A percentile compares a stretch with the other conserved stretches of the same genome.
Evolutionary conservation across 2,113 vertebrate species (phyloP).

Genomic region (Larimichthys polyactis): DNA sequence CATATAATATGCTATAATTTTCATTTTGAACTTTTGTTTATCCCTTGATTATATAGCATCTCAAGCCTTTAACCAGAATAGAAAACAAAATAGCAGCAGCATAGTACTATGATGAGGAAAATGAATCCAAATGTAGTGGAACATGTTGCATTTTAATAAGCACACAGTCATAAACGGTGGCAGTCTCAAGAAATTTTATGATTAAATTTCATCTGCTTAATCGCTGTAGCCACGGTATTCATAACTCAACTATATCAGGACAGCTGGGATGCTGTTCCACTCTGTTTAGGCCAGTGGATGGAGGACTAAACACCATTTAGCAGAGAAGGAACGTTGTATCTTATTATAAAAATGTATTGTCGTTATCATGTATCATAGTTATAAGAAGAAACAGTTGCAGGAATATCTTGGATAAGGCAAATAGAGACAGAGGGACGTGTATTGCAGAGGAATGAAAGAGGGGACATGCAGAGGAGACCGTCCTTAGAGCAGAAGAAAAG

Average conservation of each 20-base stretch:
- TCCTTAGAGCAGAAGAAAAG: slow-evolving; percentile 64
- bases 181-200: slow-evolving; percentile 66
- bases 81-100: slow-evolving; percentile 43
- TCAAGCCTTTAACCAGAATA: slow-evolving; percentile 12
- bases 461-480: slow-evolving; percentile 32
- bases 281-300: slow-evolving; percentile 37
- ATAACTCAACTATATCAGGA: slow-evolving; percentile 65
- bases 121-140: slow-evolving; percentile 67
- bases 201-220: slow-evolving; percentile 75
- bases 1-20: slow-evolving; percentile 34
- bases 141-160: slow-evolving; percentile 76
- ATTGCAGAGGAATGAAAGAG: slow-evolving; percentile 33
- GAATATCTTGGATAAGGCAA: slow-evolving; percentile 34
- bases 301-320: slow-evolving; percentile 51
- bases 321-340: slow-evolving; percentile 42
- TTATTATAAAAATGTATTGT: slow-evolving; percentile 43
- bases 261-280: slow-evolving; percentile 56
- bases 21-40: slow-evolving; percentile 48
- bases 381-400: slow-evolving; percentile 20
- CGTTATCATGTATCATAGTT: slow-evolving; percentile 45
- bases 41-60: slow-evolving; percentile 19
- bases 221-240: slow-evolving; percentile 57
- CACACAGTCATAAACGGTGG: slow-evolving; percentile 68
- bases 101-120: slow-evolving; percentile 36
- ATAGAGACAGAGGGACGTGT: slow-evolving; percentile 46